Percentiles rank a stretch among this genome's conserved stretches.
phyloP scores from a whole-genome alignment of 2,113 vertebrate species.

The Ochotona curzoniae region DNA sequence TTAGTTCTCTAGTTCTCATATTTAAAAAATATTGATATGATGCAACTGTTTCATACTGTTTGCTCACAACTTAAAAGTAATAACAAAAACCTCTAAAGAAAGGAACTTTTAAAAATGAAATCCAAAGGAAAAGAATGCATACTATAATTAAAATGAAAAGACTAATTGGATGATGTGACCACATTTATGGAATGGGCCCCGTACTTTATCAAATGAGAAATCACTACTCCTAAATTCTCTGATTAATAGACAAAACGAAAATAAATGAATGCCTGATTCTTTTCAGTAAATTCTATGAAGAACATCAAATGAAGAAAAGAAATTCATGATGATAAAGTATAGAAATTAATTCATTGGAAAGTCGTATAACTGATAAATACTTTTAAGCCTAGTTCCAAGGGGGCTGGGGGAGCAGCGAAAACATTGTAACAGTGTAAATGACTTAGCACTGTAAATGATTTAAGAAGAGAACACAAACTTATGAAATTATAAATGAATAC shows the following conservation, averaged over 20 bases:
- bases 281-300: slow-evolving; percentile 58
- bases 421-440: not conserved
- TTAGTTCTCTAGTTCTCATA: not conserved
- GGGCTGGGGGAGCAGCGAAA: not conserved
- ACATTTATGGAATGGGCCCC: not conserved
- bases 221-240: slow-evolving; percentile 31
- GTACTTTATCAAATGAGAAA: slow-evolving; percentile 16
- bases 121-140: slow-evolving; percentile 34
- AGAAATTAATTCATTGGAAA: slow-evolving; percentile 64
- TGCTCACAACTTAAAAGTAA: not conserved
- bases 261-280: not conserved
- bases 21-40: too few species aligned
- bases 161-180: not conserved
- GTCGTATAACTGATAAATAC: slow-evolving; percentile 48
- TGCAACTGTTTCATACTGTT: not conserved
- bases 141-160: not conserved
- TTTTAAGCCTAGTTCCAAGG: not conserved
- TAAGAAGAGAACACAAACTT: not conserved
- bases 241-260: slow-evolving; percentile 42
- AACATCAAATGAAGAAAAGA: slow-evolving; percentile 52
- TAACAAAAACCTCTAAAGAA: not conserved
- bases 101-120: not conserved
- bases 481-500: not conserved
- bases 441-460: not conserved
- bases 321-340: slow-evolving; percentile 59